Evolutionary conservation across 2,888 invertebrate genomes (phyloP).

Genomic region (Synanthedon vespiformis): DNA sequence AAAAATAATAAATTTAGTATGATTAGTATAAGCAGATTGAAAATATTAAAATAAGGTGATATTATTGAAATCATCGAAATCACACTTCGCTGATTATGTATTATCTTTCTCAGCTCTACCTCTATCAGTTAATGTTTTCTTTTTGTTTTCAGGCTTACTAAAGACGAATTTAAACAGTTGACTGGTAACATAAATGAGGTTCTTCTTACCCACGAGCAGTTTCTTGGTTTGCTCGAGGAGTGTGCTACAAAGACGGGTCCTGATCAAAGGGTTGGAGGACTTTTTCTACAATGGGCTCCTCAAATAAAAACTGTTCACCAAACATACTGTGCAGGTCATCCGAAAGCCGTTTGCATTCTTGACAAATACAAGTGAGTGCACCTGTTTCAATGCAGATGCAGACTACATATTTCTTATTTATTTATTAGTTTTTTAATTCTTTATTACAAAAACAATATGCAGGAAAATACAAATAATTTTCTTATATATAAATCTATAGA

Average conservation of each 20-base stretch:
- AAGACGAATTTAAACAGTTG: slow-evolving; percentile 88
- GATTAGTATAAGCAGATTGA: no score
- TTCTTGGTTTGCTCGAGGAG: slow-evolving; percentile 83
- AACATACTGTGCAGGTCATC: slow-evolving; percentile 93
- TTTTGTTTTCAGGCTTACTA: slow-evolving; percentile 77
- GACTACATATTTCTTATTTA: no score
- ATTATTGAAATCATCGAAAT: no score
- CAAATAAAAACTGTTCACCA: slow-evolving; percentile 87
- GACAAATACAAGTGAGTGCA: slow-evolving; percentile 79
- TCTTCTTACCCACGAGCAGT: slow-evolving; percentile 84
- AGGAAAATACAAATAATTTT: no score
- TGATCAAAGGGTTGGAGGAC: slow-evolving; percentile 90
- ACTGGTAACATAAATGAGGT: slow-evolving; percentile 92
- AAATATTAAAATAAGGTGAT: no score
- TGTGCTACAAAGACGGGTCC: slow-evolving; percentile 77
- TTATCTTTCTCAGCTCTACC: no score
- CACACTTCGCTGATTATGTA: no score
- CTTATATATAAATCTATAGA: no score
- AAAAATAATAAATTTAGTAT: no score
- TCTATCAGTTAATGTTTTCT: not conserved
- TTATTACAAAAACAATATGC: no score
- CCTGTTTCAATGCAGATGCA: no score
- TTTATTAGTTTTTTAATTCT: no score
- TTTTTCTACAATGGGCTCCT: slow-evolving; percentile 88
- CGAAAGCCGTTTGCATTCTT: slow-evolving; percentile 91